Base-by-base conservation (phyloP, 1,140 invertebrate genomes). In the Thaumetopoea pityocampa region DNA sequence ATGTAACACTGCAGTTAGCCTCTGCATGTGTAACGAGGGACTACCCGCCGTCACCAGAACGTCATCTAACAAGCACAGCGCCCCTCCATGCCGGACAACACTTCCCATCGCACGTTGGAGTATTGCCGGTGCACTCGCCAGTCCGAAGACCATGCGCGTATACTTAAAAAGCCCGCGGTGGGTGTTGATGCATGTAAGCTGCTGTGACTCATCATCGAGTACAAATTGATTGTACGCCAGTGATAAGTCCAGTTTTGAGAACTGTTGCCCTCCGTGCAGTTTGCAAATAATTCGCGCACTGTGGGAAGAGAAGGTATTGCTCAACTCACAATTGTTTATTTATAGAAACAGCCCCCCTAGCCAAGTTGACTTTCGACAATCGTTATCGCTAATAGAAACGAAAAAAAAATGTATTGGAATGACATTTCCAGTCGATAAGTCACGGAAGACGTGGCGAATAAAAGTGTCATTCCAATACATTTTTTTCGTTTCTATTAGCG, bases 281-380 rank as follows among this genome's bases (percentile, higher is more conserved):
- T 43, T 51, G 55, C 16, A 51, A 82, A 78, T 8, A 85, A 35
- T 26, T 82, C 70, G 4, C 66, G 57, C 5, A 61, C 36, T n/a
- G 24, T 63, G 16, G 71, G 66, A 5, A 77, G 29, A 0, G 57
- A n/a, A n/a, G 53, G 9, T 57, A 56, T 14, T 56, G 37, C 10
- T 62, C 66, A 3, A 61, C 48, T 2, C 51, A 23, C 12, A 50
- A 32, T 27, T 55, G 29, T 45, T 54, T 49, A 46, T 71, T 64
- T 52, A 70, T 34, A 32, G n/a, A n/a, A n/a, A n/a, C n/a, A n/a
- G n/a, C n/a, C n/a, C n/a, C n/a, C n/a, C n/a, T n/a, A n/a, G n/a
- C n/a, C n/a, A n/a, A n/a, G n/a, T n/a, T n/a, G n/a, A n/a, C n/a
- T n/a, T n/a, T n/a, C n/a, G n/a, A n/a, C n/a, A n/a, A n/a, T n/a